phyloP scores from a whole-genome alignment of 2,797 vertebrate genomes.

The Spea hammondii region DNA sequence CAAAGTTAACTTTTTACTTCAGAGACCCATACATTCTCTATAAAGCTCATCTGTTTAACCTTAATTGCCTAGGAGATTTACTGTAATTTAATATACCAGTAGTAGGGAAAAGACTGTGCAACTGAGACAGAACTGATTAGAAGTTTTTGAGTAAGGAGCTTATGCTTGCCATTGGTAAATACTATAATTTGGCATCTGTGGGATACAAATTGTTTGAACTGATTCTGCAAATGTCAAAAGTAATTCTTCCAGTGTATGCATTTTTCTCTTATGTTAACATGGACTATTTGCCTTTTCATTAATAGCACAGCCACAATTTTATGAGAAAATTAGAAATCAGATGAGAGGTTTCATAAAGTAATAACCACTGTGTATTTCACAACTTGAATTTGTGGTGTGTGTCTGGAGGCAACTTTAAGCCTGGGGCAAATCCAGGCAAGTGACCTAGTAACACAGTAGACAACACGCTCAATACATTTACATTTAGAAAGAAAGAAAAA shows the following conservation, averaged over 20 bases:
- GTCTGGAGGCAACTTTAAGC: no score
- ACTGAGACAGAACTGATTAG: constrained; percentile 29
- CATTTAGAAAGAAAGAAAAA: no score
- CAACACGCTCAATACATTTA: no score
- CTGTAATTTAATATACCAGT: constrained; percentile 31
- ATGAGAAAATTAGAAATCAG: background rate
- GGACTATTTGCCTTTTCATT: background rate
- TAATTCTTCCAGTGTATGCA: background rate
- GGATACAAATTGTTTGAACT: constrained; percentile 36
- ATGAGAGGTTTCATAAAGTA: background rate
- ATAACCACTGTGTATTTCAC: no score
- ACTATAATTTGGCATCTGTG: constrained; percentile 9
- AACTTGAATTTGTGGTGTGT: no score
- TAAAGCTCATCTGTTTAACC: constrained; percentile 21
- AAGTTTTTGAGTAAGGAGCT: constrained; percentile 24
- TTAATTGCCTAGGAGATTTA: constrained; percentile 25
- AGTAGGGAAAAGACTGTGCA: constrained; percentile 7
- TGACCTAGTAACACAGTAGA: no score
- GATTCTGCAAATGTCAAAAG: constrained; percentile 16
- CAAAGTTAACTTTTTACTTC: no score
- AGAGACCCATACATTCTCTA: background rate
- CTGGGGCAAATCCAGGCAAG: no score
- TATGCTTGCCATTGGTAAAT: constrained; percentile 10
- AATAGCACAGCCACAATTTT: background rate
- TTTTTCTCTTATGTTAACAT: constrained; percentile 2